Evolutionary conservation across 2,797 vertebrate species (phyloP), one percentile per base, ranked within the genome.

Genomic region (Margarornis squamiger): DNA sequence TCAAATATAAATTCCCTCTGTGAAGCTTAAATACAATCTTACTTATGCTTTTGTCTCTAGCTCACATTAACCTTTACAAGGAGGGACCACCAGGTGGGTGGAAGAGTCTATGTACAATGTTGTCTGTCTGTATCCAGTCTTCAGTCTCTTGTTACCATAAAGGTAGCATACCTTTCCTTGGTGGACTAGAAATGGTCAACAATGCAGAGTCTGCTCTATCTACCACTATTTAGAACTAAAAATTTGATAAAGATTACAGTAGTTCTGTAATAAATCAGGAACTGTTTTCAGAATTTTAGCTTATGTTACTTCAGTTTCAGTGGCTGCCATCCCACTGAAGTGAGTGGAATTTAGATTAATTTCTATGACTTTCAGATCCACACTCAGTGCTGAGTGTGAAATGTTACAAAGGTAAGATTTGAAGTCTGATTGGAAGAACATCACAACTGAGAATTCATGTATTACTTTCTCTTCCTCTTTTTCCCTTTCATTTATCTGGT

Each of bases 31-130:
- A 80, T 91, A 17, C 51, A 26, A 5, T 82, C 76, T 87, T 94
- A 76, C 92, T 76, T 88, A 76, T 24, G 85, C 80, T 96, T 79
- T 92, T 87, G 30, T 65, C 77, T 90, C 10, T 82, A 92, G 79
- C 84, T 75, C 62, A 87, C 80, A 61, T 93, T 68, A 84, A 78
- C 29, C 49, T 88, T 86, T 90, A 34, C 68, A 55, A 86, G 86
- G 89, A 96, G 72, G 55, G 29, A 82, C 76, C 84, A 76, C 30
- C 91, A 93, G 95, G 83, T 97, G 83, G 90, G 78, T 94, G 79
- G 59, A 96, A 67, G 29, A 68, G 62, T 86, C 21, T 93, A 19
- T 46, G 63, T 46, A 26, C 43, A 78, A 63, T 45, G 36, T 94
- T 92, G 55, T 95, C 52, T 7, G 5, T 96, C 51, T 94, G 9